Base-by-base conservation (phyloP, 2,113 vertebrate species). In the Callopanchax toddi region DNA sequence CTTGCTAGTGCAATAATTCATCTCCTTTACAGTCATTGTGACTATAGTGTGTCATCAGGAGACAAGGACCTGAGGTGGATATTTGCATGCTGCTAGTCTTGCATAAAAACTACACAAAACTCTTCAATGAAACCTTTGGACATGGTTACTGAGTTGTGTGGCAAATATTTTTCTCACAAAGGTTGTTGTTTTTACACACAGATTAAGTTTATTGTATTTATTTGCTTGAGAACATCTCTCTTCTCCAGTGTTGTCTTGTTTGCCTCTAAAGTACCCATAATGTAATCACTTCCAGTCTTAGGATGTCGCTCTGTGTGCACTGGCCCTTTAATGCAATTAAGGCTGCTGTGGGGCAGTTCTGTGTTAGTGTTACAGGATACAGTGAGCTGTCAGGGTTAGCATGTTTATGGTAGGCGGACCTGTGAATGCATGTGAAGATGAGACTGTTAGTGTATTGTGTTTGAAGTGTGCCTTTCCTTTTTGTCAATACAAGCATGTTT, bases 1-100 rank as follows among this genome's bases (percentile, higher is more conserved):
- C 46, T 61, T 51, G 12, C 64, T 65, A 23, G 26, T 63, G 36
- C 58, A 13, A 68, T 88, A 68, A 82, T 62, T 87, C 78, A 82
- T 65, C 54, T 18, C 2, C 66, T 37, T 71, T 48, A 20, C 37
- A 66, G 44, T 70, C 56, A 50, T 22, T 81, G 71, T 72, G 49
- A 60, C 81, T 60, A 60, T 23, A 51, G 67, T 85, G 78, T 86
- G 76, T 91, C 86, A 84, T 59, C 82, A 81, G 54, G 70, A 69
- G 66, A 79, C 21, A 59, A 75, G 79, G 80, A 81, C 45, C 44
- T 56, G 11, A 56, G 36, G 56, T 84, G 74, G 76, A 86, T 79
- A 68, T 84, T 61, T 11, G 46, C 22, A 58, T 67, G 58, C 21
- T 54, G 10, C 68, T 46, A 26, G 11, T 74, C 59, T 85, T 79